These are phyloP conservation scores for Gastrophryne carolinensis DNA, from an alignment of 2,797 vertebrate species.

Conservation along the genomic window DNA sequence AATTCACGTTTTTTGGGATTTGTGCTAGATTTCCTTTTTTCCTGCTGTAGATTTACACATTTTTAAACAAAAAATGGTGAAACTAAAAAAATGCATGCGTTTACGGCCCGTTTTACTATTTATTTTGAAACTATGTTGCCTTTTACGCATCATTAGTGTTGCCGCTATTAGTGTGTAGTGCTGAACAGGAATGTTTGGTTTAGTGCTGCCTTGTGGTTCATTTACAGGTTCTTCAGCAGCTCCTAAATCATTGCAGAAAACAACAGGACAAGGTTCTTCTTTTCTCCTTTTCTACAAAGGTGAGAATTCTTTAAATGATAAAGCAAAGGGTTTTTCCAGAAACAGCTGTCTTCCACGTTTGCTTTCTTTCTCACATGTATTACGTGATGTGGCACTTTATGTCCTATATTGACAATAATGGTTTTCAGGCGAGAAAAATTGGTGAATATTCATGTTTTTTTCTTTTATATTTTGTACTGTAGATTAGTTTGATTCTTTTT, in stretches of 20 bases:
- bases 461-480: not conserved
- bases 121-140: not conserved
- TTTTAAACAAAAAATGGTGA: no score
- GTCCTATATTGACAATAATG: not conserved
- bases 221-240: conserved; percentile 87
- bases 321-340: not conserved
- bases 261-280: conserved; percentile 90
- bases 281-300: conserved; percentile 95
- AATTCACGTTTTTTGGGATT: no score
- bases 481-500: not conserved
- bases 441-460: not conserved
- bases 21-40: no score
- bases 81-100: no score
- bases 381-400: not conserved
- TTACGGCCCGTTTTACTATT: not conserved
- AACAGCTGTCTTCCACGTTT: conserved; percentile 34
- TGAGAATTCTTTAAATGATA: conserved; percentile 59
- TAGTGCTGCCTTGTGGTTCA: conserved; percentile 51
- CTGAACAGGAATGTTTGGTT: conserved; percentile 18
- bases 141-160: conserved; percentile 3
- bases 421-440: no score
- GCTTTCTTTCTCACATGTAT: conserved; percentile 6
- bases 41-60: no score
- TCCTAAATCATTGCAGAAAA: conserved; percentile 82
- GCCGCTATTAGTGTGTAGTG: not conserved